Conservation (phyloP, 2,797 vertebrate species). For the Anabacerthia variegaticeps region DNA sequence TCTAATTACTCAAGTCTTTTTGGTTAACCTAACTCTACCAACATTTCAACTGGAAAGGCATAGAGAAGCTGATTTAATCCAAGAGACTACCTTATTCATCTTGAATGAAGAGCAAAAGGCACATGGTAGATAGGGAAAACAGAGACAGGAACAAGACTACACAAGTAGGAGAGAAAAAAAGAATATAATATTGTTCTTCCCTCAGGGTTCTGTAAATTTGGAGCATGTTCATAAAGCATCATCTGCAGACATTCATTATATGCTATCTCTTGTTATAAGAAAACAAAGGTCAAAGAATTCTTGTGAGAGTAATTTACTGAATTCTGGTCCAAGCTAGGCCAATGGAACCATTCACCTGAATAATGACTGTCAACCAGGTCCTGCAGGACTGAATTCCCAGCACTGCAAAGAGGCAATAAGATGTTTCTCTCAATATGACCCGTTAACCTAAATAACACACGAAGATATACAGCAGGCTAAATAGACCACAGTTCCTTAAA, state of each 20-base stretch:
- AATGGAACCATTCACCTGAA: not conserved
- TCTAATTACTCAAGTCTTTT: not conserved
- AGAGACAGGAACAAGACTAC: not conserved
- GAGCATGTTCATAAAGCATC: not conserved
- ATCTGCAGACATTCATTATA: not conserved
- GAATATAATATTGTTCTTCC: slow-evolving; percentile 2
- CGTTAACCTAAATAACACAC: slow-evolving; percentile 29
- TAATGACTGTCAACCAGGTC: slow-evolving; percentile 16
- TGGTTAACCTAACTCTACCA: not conserved
- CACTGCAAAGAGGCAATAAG: slow-evolving; percentile 26
- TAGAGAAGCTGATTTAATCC: not conserved
- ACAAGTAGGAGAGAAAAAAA: not conserved
- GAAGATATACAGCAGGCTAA: not conserved
- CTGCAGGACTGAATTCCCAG: slow-evolving; percentile 31
- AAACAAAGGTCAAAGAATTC: slow-evolving; percentile 13
- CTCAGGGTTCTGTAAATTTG: slow-evolving; percentile 3
- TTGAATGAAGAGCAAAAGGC: not conserved
- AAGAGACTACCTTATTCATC: not conserved
- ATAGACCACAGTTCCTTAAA: not conserved
- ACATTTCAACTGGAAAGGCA: not conserved
- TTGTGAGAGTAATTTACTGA: not conserved
- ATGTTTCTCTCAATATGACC: not conserved
- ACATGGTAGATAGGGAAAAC: not conserved
- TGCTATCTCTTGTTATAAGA: not conserved
- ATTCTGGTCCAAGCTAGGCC: not conserved